Percentiles rank a stretch among this genome's conserved stretches.
Evolutionary conservation across 1,140 invertebrate genomes (phyloP).

Genomic region (Zaprionus vittiger): DNA sequence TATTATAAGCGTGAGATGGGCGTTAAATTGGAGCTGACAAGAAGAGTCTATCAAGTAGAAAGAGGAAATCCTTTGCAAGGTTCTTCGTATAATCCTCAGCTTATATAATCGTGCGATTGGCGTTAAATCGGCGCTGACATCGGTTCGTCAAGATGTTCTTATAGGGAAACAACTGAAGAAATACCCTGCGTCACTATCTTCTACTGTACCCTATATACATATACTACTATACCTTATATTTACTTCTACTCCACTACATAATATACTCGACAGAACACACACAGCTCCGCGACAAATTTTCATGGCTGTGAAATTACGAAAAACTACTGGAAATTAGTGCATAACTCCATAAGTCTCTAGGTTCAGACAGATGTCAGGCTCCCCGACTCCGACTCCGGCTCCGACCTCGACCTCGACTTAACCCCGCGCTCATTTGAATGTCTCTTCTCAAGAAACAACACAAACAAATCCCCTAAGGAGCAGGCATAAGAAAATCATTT

Average conservation of each 20-base stretch:
- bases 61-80: not conserved
- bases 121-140: slow-evolving; percentile 68
- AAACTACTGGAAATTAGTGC: slow-evolving; percentile 67
- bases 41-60: not conserved
- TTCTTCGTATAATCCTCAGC: slow-evolving; percentile 10
- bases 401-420: slow-evolving; percentile 50
- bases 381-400: slow-evolving; percentile 19
- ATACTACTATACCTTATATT: not conserved
- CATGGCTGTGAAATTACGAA: slow-evolving; percentile 54
- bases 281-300: slow-evolving; percentile 51
- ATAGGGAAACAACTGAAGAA: not conserved
- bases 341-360: slow-evolving; percentile 55
- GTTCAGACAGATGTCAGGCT: slow-evolving; percentile 65
- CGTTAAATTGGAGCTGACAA: slow-evolving; percentile 68
- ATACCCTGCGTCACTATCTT: not conserved
- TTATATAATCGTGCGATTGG: slow-evolving; percentile 58
- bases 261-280: not conserved
- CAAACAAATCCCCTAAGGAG: slow-evolving; percentile 69
- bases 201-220: not conserved
- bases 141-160: not conserved
- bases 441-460: slow-evolving; percentile 59
- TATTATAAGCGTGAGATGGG: slow-evolving; percentile 61
- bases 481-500: slow-evolving; percentile 74
- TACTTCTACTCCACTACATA: not conserved
- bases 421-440: slow-evolving; percentile 70